Evolutionary conservation across 2,113 vertebrate species (phyloP), one percentile per base, ranked within the genome.

Genomic region (Capreolus pygargus): DNA sequence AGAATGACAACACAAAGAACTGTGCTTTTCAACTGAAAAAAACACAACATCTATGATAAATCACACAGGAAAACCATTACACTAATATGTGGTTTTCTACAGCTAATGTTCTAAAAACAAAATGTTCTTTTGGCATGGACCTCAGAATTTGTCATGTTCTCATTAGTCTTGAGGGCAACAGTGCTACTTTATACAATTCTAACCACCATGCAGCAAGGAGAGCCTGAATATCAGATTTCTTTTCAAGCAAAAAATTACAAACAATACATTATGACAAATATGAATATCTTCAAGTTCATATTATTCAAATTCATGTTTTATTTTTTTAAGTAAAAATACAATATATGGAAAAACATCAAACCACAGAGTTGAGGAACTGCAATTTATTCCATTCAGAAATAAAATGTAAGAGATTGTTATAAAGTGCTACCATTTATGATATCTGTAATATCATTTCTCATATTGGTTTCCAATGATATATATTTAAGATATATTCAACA

Each of bases 111-210:
- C 95, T 88, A 43, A 91, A 96, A 96, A 97, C 83, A 88, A 88
- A 97, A 95, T 90, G 96, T 97, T 97, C 81, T 89, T 17, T 98
- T 96, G 95, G 97, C 97, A 83, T 11, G n/a, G 67, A 11, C 16
- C 85, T 97, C 76, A 50, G 84, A 83, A 92, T 27, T 76, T 30
- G 33, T 79, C 64, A 83, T 89, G 90, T 96, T 88, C 95, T 97
- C 55, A 91, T 85, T 82, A 89, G 86, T 82, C 74, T 76, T 61
- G 50, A 90, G 79, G 74, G 43, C 55, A 96, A 70, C 28, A 17
- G 57, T 54, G 43, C 85, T 88, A 61, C 50, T 96, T 84, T 23
- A 96, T 36, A 88, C 43, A 92, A 12, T 25, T 79, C n/a, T 12
- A 78, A 83, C n/a, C 45, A 36, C 28, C 13, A 39, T 5, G 15